Evolutionary conservation across 2,888 invertebrate species (phyloP), one percentile per base, ranked within the genome.

Genomic region (Brachypterus glaber): DNA sequence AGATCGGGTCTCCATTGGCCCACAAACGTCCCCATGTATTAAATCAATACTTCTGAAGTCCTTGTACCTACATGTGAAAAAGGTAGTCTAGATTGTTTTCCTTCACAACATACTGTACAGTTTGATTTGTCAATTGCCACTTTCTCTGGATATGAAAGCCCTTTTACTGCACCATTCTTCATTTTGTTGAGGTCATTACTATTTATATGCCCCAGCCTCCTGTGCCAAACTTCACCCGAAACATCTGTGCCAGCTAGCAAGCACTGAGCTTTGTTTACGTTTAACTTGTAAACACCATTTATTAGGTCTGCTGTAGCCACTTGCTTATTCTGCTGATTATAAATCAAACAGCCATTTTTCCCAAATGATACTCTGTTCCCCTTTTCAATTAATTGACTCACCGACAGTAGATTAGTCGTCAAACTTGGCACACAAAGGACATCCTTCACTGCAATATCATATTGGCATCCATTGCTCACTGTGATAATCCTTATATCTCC

Each of bases 1-100:
- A n/a, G 50, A 49, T 15, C 16, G 7, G 1, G n/a, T 35, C 35
- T 49, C 44, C 48, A 53, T 51, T 1, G 52, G 54, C 9, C 53
- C 55, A 43, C 49, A 52, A 3, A 54, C 5, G 33, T 42, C 35
- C 7, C 16, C 30, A 26, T 43, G 45, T n/a, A 43, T 33, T 4
- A 43, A 16, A 14, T 45, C 37, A 45, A 24, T 8, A 39, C 15
- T 31, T 9, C 11, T 9, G n/a, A 18, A 11, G 35, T 36, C 40
- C 43, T 17, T 8, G 17, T 35, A 11, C 39, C 33, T 16, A 33
- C 50, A 27, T 47, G 38, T 11, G 32, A 25, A 27, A 57, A 57
- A 4, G 30, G 29, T 7, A 26, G 7, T 35, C 37, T 25, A 3
- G 30, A 17, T 36, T 40, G 33, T 27, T 38, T 40, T 8, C 21